These are phyloP conservation scores for Condylura cristata DNA, from an alignment of 2,113 vertebrate genomes.

Conservation along the genomic window DNA sequence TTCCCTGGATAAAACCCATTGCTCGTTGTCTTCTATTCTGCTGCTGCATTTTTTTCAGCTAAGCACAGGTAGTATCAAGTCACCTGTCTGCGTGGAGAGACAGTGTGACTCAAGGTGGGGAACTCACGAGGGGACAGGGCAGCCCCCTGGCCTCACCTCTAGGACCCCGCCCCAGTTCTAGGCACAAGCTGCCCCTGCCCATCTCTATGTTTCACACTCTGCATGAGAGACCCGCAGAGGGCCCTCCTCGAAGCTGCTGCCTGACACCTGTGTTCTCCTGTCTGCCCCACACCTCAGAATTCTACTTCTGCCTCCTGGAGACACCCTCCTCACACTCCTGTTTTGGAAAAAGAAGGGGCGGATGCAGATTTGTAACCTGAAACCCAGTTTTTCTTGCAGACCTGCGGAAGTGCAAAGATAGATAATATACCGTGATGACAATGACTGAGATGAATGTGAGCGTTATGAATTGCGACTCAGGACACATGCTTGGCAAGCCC, in stretches of 20 bases:
- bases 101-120: not conserved
- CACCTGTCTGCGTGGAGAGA: not conserved
- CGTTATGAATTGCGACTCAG: not conserved
- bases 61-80: not conserved
- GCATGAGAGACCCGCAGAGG: accelerated
- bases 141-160: not conserved
- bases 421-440: not conserved
- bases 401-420: not conserved
- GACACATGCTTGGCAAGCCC: not conserved
- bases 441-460: not conserved
- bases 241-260: not conserved
- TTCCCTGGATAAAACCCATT: slow-evolving; percentile 20
- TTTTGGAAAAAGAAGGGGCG: not conserved
- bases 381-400: not conserved
- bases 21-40: not conserved
- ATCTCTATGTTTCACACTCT: not conserved
- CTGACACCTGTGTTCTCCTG: no score
- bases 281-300: not conserved
- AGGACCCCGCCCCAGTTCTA: not conserved
- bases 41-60: slow-evolving; percentile 8
- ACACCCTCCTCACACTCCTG: not conserved
- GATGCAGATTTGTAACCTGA: not conserved
- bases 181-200: not conserved
- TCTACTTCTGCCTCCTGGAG: not conserved
- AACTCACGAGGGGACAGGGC: not conserved